Conservation (phyloP, 2,888 invertebrate species). For the Pecten maximus region DNA sequence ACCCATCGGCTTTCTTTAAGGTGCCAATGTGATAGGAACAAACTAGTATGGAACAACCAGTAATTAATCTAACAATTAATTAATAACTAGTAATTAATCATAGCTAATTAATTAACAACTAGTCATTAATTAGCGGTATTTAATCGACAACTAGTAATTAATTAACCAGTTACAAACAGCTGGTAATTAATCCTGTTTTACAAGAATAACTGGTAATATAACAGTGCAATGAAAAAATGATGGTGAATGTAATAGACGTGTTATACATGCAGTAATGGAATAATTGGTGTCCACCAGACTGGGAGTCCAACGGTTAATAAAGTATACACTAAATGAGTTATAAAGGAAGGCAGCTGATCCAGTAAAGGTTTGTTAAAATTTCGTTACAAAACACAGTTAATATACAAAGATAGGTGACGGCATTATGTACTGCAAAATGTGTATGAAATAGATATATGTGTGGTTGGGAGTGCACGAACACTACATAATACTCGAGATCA, state of each 20-base stretch:
- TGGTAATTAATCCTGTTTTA: neutral
- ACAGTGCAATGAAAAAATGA: neutral
- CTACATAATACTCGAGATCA: neutral
- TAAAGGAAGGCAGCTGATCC: neutral
- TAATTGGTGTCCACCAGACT: neutral
- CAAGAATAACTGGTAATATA: neutral
- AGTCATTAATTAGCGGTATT: too few relatives aligned
- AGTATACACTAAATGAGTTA: neutral
- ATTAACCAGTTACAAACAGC: neutral
- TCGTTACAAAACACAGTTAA: neutral
- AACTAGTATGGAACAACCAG: neutral
- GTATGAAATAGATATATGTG: neutral
- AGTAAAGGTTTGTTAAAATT: neutral
- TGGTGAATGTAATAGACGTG: neutral
- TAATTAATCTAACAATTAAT: neutral
- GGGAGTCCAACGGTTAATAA: too few relatives aligned
- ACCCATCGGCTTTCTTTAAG: neutral
- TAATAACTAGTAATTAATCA: neutral
- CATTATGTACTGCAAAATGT: neutral
- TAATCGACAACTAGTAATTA: neutral
- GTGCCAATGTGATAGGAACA: neutral
- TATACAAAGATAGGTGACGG: neutral
- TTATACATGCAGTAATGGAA: neutral
- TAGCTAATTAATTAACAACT: too few relatives aligned
- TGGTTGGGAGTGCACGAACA: neutral